Evolutionary conservation across 2,888 invertebrate genomes (phyloP), one percentile per base, ranked within the genome.

Genomic region (Strigamia crassipes): DNA sequence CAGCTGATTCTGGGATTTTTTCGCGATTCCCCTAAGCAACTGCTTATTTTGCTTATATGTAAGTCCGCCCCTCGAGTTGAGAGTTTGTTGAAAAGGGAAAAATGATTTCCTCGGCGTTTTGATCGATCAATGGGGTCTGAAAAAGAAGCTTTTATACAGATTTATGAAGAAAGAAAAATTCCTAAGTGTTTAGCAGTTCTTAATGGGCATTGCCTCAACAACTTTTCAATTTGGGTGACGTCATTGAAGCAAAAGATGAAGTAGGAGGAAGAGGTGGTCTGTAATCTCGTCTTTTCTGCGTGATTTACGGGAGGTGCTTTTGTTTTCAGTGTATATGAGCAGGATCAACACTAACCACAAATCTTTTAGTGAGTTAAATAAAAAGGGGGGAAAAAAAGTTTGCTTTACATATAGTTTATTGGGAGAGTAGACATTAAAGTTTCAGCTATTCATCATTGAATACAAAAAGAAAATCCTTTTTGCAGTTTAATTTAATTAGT

Each of bases 221-320:
- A 66, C 61, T 66, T 66, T 66, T 66, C 61, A 66, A 66, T 66
- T 66, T 66, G 61, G 21, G 61, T 66, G 61, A 66, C 61, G 61
- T 66, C 61, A 66, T 8, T 23, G 21, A 51, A 21, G 61, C 23
- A 66, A 66, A 66, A 1, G 61, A 66, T 21, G 61, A 46, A 46
- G 46, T 46, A 46, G 15, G 46, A 46, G 9, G 61, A 66, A 23
- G 61, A 66, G 61, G 23, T 66, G 61, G 61, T 66, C 61, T 18
- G 21, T 66, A 66, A 66, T 66, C 61, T 66, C 61, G 61, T 66
- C 61, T 66, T 66, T 66, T 66, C 23, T 23, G 61, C 61, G 61
- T 66, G 61, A 66, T 66, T 66, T 66, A 66, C 61, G n/a, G 23
- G 21, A 66, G 61, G 61, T 66, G 61, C 61, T 66, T 66, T 66